These are phyloP conservation scores for Gryllus bimaculatus DNA, from an alignment of 1,140 invertebrate species.

Conservation along the genomic window DNA sequence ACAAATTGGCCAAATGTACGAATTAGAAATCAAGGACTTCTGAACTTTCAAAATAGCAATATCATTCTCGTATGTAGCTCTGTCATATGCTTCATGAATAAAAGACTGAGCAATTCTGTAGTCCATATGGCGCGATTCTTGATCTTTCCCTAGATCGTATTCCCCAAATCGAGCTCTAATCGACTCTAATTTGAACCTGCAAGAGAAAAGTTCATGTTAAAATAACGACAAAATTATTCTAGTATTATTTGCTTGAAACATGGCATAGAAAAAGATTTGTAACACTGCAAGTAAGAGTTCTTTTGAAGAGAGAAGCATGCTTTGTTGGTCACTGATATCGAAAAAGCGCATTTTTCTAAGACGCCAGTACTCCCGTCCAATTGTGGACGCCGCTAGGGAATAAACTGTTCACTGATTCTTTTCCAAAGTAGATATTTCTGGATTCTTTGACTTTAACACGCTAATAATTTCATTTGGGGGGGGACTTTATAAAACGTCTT, in stretches of 20 bases:
- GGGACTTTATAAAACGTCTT: too few relatives aligned
- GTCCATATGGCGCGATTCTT: slow-evolving; percentile 54
- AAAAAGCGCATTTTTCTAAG: too few relatives aligned
- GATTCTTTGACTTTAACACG: too few relatives aligned
- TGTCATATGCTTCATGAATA: slow-evolving; percentile 52
- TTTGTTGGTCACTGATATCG: too few relatives aligned
- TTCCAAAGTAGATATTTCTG: too few relatives aligned
- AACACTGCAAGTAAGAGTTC: too few relatives aligned
- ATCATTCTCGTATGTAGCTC: slow-evolving; percentile 61
- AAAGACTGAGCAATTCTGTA: slow-evolving; percentile 52
- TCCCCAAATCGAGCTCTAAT: slow-evolving; percentile 66
- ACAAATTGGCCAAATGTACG: slow-evolving; percentile 76
- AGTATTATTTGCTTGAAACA: background rate
- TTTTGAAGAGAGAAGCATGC: too few relatives aligned
- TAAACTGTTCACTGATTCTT: too few relatives aligned
- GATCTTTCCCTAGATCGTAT: slow-evolving; percentile 56
- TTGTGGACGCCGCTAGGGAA: too few relatives aligned
- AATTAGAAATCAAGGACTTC: slow-evolving; percentile 55
- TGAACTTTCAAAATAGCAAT: slow-evolving; percentile 68
- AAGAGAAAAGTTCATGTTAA: slow-evolving; percentile 12
- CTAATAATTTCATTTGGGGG: too few relatives aligned
- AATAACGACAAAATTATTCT: background rate
- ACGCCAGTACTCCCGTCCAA: too few relatives aligned
- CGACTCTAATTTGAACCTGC: slow-evolving; percentile 48
- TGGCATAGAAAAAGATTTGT: too few relatives aligned